Evolutionary conservation across 1,140 invertebrate genomes (phyloP), one percentile per base, ranked within the genome.

Genomic region (Drosophila auraria): DNA sequence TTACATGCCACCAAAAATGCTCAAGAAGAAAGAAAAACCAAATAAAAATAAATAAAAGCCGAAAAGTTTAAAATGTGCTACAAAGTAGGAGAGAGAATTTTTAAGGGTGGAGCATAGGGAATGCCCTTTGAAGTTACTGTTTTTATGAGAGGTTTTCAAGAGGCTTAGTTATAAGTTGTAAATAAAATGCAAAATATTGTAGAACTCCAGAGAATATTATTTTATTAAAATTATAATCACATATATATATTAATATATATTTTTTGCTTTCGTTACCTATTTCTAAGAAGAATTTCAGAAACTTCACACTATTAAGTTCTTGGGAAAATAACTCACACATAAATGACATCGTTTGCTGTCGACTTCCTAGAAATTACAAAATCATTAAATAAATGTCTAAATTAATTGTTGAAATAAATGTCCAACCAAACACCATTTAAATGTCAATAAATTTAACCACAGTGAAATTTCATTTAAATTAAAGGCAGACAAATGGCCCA

Each of bases 1-100:
- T 78, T 78, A 68, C 75, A 68, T 56, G 38, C 60, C 38, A 51
- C 51, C 78, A 62, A 66, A 80, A 80, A 83, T 42, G 51, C 20
- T 20, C 66, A 54, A 68, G 23, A 30, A 54, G 54, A 53, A 56
- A 72, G 63, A 54, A 45, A 54, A 44, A 45, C 60, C 11, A 71
- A 83, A 82, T 44, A 73, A 38, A 78, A 68, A 80, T 68, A 40
- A 51, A 68, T 27, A 75, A 38, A 60, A 51, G 62, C 20, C 44
- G 53, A 58, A 64, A 58, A 40, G 49, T 25, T 47, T 8, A 44
- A 62, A 68, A 56, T 70, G n/a, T 59, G 27, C 44, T 36, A 59
- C 23, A 50, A 38, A 68, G 40, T 42, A 9, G 3, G 17, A 14
- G 9, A 4, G 5, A 27, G 3, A 62, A 20, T 20, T 47, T 33